phyloP scores from a whole-genome alignment of 1,140 invertebrate genomes.

The Drosophila carrolli region DNA sequence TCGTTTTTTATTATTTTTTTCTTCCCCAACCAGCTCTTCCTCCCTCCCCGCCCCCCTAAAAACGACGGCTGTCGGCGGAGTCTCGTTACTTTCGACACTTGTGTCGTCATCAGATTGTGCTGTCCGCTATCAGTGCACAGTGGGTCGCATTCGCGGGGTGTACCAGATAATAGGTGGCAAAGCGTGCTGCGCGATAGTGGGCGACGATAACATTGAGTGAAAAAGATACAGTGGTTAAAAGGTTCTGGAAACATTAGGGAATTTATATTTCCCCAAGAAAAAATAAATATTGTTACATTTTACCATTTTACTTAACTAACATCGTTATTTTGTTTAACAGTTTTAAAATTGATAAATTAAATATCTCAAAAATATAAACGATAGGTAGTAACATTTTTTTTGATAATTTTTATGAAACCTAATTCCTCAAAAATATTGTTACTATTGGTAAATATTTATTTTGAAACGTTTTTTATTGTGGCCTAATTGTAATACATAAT shows the following conservation, averaged over 20 bases:
- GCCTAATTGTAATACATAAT: not conserved
- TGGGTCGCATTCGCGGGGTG: conserved; percentile 42
- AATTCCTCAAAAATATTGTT: too few relatives aligned
- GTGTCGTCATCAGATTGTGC: conserved; percentile 79
- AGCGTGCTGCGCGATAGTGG: conserved; percentile 26
- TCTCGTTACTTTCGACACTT: conserved; percentile 81
- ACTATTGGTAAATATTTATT: too few relatives aligned
- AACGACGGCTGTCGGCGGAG: conserved; percentile 61
- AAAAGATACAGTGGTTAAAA: conserved; percentile 8
- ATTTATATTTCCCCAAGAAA: not conserved
- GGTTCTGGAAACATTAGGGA: not conserved
- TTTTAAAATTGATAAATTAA: too few relatives aligned
- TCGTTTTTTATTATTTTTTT: conserved; percentile 49
- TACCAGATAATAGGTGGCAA: conserved; percentile 21
- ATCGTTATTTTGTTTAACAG: too few relatives aligned
- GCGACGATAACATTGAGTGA: conserved; percentile 22
- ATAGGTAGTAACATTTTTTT: too few relatives aligned
- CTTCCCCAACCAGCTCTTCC: conserved; percentile 1
- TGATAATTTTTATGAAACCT: not conserved
- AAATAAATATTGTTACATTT: too few relatives aligned
- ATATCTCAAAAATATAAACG: too few relatives aligned
- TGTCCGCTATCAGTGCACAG: conserved; percentile 55
- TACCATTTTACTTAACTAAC: too few relatives aligned
- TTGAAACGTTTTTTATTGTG: not conserved
- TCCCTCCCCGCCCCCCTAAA: conserved; percentile 21